These are phyloP conservation scores for Coenonympha glycerion DNA, from an alignment of 2,888 invertebrate species.

Conservation along the genomic window DNA sequence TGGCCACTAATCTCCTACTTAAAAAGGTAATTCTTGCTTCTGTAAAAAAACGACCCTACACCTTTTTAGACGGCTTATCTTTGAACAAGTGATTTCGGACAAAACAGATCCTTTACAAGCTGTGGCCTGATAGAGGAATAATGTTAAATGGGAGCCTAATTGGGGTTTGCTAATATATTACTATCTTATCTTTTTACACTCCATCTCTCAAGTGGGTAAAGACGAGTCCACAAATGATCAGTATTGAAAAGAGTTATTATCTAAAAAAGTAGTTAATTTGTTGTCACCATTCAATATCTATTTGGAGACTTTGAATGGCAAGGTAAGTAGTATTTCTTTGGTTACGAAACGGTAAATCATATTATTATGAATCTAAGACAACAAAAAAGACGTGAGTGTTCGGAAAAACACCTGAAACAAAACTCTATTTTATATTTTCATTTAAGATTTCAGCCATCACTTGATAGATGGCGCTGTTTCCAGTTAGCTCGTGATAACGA, in stretches of 20 bases:
- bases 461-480: too few species aligned
- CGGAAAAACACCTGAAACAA: too few species aligned
- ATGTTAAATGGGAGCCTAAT: slow-evolving; percentile 31
- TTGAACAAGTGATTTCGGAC: slow-evolving; percentile 31
- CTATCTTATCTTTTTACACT: slow-evolving; percentile 15
- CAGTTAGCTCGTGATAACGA: too few species aligned
- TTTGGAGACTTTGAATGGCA: too few species aligned
- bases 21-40: slow-evolving; percentile 29
- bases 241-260: background rate
- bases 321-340: too few species aligned
- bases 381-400: too few species aligned
- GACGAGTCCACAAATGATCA: background rate
- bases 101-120: slow-evolving; percentile 31
- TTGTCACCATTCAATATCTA: too few species aligned
- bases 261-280: too few species aligned
- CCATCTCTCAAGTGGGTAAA: background rate
- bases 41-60: slow-evolving; percentile 29
- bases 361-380: too few species aligned
- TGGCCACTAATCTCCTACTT: slow-evolving; percentile 31
- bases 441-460: too few species aligned
- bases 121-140: slow-evolving; percentile 50
- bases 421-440: too few species aligned
- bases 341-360: too few species aligned
- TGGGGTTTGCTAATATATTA: slow-evolving; percentile 30
- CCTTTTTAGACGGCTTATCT: slow-evolving; percentile 32